Percentiles rank a stretch among this genome's conserved stretches.
These are phyloP conservation scores for Hippocampus guttulatus DNA, from an alignment of 2,113 vertebrate genomes.

Conservation along the genomic window DNA sequence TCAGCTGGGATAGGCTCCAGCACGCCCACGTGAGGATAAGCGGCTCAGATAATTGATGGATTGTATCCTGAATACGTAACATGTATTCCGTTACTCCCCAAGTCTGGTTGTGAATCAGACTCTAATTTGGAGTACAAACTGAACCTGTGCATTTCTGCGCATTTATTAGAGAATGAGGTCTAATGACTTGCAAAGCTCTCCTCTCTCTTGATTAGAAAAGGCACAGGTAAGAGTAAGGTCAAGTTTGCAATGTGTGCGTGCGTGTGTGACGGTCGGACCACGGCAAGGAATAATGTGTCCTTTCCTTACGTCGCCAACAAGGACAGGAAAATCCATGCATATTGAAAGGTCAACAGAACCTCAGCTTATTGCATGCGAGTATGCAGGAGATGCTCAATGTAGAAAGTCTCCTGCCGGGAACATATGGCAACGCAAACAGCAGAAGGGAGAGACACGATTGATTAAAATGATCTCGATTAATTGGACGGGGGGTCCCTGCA, in stretches of 20 bases:
- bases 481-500: slow-evolving; percentile 24
- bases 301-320: slow-evolving; percentile 15
- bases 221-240: slow-evolving; percentile 37
- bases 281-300: slow-evolving; percentile 37
- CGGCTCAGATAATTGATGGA: too few species aligned
- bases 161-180: too few species aligned
- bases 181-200: not conserved
- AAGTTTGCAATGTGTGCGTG: slow-evolving; percentile 34
- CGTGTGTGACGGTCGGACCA: slow-evolving; percentile 32
- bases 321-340: slow-evolving; percentile 53
- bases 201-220: not conserved
- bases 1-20: too few species aligned
- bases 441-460: slow-evolving; percentile 5
- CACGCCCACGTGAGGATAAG: too few species aligned
- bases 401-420: slow-evolving; percentile 15
- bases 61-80: too few species aligned
- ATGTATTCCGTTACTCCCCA: too few species aligned
- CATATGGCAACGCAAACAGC: slow-evolving; percentile 37
- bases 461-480: slow-evolving; percentile 45
- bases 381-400: not conserved
- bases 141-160: too few species aligned
- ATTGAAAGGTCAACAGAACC: slow-evolving; percentile 54
- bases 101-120: too few species aligned
- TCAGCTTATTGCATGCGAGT: slow-evolving; percentile 30
- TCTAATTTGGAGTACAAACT: too few species aligned